These are phyloP conservation scores for Chroicocephalus ridibundus DNA, from an alignment of 2,113 vertebrate species.

Conservation along the genomic window DNA sequence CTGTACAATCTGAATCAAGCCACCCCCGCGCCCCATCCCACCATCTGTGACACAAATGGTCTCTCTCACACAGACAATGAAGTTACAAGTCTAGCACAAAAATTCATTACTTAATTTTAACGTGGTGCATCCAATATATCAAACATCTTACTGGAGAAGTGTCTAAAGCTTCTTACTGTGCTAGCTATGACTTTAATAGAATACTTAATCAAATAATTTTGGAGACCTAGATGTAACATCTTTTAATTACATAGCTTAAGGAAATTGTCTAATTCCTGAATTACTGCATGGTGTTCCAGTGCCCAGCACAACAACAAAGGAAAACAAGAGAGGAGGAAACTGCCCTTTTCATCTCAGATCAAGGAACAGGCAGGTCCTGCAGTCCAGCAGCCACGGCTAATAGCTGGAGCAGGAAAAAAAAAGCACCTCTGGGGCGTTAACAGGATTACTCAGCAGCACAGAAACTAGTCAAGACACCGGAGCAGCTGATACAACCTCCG, in stretches of 20 bases:
- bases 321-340: neutral
- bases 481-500: neutral
- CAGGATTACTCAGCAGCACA: conserved; percentile 9
- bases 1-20: neutral
- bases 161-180: neutral
- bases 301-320: neutral
- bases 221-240: neutral
- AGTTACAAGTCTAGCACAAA: neutral
- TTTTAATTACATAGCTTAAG: neutral
- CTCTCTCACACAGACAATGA: neutral
- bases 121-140: accelerated
- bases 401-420: neutral
- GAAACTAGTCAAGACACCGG: neutral
- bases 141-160: neutral
- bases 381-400: neutral
- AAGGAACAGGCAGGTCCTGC: neutral
- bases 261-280: neutral
- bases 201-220: neutral
- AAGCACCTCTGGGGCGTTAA: neutral
- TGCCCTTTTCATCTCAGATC: neutral
- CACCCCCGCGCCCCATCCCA: neutral
- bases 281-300: neutral
- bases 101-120: neutral
- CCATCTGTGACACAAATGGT: neutral
- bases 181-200: neutral